Conservation (phyloP, 1,140 invertebrate species). For the Philotrypesis tridentata region DNA sequence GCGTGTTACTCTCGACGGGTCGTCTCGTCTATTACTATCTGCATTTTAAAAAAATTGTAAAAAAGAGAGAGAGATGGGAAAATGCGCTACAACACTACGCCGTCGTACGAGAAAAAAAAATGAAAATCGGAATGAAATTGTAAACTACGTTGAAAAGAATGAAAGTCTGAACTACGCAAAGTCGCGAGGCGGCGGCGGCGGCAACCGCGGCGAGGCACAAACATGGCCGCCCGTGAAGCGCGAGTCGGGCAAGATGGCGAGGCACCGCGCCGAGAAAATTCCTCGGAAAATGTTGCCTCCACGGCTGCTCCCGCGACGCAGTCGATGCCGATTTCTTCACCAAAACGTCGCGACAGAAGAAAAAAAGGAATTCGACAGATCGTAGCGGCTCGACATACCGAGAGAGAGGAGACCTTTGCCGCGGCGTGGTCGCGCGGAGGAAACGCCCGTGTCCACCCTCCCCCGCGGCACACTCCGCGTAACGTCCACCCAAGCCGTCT, state of each 20-base stretch:
- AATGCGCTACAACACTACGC: background rate
- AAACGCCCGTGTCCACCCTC: no score
- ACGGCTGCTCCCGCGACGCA: no score
- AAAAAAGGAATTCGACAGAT: no score
- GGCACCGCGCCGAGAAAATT: slow-evolving; percentile 28
- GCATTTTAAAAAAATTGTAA: no score
- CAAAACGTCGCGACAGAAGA: background rate
- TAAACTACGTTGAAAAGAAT: background rate
- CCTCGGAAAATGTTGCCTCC: background rate
- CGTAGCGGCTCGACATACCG: no score
- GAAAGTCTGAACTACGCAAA: background rate
- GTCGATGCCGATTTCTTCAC: background rate
- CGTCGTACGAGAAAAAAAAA: background rate
- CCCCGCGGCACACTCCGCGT: no score
- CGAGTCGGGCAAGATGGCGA: slow-evolving; percentile 70
- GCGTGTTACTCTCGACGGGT: background rate
- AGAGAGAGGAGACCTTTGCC: background rate
- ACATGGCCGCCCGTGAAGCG: slow-evolving; percentile 69
- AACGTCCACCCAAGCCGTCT: background rate
- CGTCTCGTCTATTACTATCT: background rate
- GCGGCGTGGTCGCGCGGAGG: slow-evolving; percentile 4
- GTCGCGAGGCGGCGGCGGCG: background rate
- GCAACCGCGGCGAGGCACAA: slow-evolving; percentile 41
- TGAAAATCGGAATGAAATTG: background rate
- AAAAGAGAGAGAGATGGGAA: background rate